Conservation (phyloP, 1,140 invertebrate genomes). For the Dreissena polymorpha region DNA sequence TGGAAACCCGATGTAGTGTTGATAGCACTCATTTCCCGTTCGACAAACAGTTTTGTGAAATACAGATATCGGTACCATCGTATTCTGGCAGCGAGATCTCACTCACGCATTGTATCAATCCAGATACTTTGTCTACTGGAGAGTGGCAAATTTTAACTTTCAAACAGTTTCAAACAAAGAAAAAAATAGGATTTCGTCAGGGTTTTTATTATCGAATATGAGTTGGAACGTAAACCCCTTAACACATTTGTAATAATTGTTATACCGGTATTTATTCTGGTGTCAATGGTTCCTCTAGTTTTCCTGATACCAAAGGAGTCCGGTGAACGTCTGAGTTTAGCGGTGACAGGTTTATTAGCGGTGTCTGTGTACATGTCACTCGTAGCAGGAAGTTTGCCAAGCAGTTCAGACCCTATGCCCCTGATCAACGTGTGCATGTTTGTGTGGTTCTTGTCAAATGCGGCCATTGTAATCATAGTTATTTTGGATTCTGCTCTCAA, state of each 20-base stretch:
- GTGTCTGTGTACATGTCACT: slow-evolving; percentile 37
- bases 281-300: slow-evolving; percentile 19
- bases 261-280: slow-evolving; percentile 25
- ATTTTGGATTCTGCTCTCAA: slow-evolving; percentile 16
- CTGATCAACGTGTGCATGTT: slow-evolving; percentile 14
- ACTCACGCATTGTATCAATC: too few species aligned
- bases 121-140: too few species aligned
- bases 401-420: slow-evolving; percentile 31
- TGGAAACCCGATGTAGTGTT: too few species aligned
- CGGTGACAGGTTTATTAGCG: slow-evolving; percentile 17
- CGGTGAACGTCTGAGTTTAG: slow-evolving; percentile 18
- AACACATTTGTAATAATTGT: slow-evolving; percentile 12
- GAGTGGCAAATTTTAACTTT: too few species aligned
- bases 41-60: too few species aligned
- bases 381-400: slow-evolving; percentile 14
- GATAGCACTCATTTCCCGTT: too few species aligned
- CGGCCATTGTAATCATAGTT: slow-evolving; percentile 22
- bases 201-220: neutral
- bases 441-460: slow-evolving; percentile 13
- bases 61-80: too few species aligned
- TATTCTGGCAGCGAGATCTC: too few species aligned
- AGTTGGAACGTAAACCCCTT: slow-evolving; percentile 20
- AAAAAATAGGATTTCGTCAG: too few species aligned
- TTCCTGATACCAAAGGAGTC: slow-evolving; percentile 32
- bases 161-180: too few species aligned